phyloP scores from a whole-genome alignment of 2,113 vertebrate species.

The Psilopsiagon aymara region DNA sequence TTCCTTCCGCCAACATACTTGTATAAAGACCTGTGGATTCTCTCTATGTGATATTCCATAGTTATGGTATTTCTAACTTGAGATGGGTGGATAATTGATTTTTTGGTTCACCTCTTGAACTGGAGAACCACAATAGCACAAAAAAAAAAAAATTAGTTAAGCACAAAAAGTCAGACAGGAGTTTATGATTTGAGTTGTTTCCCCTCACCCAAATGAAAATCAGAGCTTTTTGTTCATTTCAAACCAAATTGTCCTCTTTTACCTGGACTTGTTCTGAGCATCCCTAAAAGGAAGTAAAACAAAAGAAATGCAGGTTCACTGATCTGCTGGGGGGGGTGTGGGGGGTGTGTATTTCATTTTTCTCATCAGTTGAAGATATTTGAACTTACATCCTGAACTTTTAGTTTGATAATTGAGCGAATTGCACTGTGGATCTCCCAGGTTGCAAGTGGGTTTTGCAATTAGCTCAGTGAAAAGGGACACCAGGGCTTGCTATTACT shows the following conservation, averaged over 20 bases:
- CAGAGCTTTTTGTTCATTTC: background rate
- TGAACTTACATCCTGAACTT: background rate
- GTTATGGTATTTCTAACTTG: background rate
- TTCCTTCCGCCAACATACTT: background rate
- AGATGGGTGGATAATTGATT: background rate
- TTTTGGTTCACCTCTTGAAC: constrained; percentile 32
- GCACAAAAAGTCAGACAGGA: background rate
- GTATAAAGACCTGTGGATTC: background rate
- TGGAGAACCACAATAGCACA: background rate
- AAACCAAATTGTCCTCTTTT: background rate
- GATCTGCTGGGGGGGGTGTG: background rate
- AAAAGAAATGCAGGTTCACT: background rate
- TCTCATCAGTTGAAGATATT: background rate
- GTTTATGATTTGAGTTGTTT: background rate
- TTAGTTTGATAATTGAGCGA: background rate
- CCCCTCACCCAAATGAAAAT: background rate
- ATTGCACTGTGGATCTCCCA: background rate
- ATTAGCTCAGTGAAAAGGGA: background rate
- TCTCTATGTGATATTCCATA: background rate
- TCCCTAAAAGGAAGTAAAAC: background rate
- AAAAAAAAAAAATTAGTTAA: background rate
- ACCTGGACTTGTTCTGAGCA: background rate
- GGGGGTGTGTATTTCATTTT: background rate
- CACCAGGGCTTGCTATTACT: background rate
- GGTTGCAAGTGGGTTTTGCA: background rate